These are phyloP conservation scores for Crotalus horridus DNA, from an alignment of 2,113 vertebrate species.

Conservation along the genomic window DNA sequence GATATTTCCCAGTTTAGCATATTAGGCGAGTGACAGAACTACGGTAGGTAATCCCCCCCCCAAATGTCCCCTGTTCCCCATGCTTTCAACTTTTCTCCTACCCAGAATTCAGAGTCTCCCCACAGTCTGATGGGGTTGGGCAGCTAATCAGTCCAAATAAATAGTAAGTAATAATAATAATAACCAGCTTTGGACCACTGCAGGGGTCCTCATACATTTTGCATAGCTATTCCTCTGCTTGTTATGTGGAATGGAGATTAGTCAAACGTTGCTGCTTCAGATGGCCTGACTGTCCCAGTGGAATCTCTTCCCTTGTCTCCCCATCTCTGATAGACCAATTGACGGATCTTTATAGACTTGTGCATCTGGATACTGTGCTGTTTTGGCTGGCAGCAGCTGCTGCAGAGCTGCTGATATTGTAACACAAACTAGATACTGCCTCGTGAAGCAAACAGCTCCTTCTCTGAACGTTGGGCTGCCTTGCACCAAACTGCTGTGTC, in stretches of 20 bases:
- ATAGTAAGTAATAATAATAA: background rate
- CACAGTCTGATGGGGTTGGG: background rate
- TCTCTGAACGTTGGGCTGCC: background rate
- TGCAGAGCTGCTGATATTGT: background rate
- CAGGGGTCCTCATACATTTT: background rate
- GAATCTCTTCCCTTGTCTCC: no score
- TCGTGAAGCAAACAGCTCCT: background rate
- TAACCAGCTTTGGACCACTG: background rate
- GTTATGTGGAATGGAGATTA: no score
- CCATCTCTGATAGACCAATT: background rate
- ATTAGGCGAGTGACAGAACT: no score
- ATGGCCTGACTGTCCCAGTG: no score
- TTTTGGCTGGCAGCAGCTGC: background rate
- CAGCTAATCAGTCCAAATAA: background rate
- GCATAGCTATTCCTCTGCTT: background rate
- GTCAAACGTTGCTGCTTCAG: background rate
- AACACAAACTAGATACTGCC: background rate
- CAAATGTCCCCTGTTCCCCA: background rate
- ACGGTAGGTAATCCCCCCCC: no score
- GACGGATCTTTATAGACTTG: background rate
- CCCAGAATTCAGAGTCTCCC: background rate
- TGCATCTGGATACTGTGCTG: no score
- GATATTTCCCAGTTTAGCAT: background rate
- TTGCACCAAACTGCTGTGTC: background rate
- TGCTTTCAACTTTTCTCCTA: background rate